Evolutionary conservation across 2,113 vertebrate genomes (phyloP).

Genomic region (Nycticorax nycticorax): DNA sequence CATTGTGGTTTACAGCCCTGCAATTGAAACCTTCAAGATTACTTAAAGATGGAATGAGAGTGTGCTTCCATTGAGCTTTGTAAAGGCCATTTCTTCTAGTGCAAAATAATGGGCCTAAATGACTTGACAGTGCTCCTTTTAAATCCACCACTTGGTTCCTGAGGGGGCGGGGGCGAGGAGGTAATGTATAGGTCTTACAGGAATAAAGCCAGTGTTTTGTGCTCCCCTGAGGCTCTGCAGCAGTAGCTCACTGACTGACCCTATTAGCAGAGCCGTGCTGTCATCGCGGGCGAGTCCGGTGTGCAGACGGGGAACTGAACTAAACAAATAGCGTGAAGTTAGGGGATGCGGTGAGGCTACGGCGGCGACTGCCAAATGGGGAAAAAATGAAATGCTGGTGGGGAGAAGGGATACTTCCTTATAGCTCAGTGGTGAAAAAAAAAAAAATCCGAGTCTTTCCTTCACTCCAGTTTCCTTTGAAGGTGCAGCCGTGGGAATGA

Average conservation of each 20-base stretch:
- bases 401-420: background rate
- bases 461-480: background rate
- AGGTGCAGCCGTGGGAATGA: background rate
- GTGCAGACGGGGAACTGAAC: background rate
- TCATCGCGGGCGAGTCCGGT: background rate
- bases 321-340: background rate
- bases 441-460: background rate
- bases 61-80: slow-evolving; percentile 33
- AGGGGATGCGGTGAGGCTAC: background rate
- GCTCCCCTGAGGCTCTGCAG: slow-evolving; percentile 53
- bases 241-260: slow-evolving; percentile 50
- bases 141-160: slow-evolving; percentile 38
- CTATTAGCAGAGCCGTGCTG: slow-evolving; percentile 29
- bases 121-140: slow-evolving; percentile 53
- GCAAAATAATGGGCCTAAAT: slow-evolving; percentile 57
- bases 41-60: slow-evolving; percentile 58
- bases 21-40: slow-evolving; percentile 56
- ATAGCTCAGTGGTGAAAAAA: background rate
- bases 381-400: background rate
- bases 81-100: slow-evolving; percentile 47
- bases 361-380: background rate
- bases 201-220: slow-evolving; percentile 56
- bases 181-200: slow-evolving; percentile 59
- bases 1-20: slow-evolving; percentile 54
- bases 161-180: background rate